These are phyloP conservation scores for Pluvianellus socialis DNA, from an alignment of 2,113 vertebrate species.

Conservation along the genomic window DNA sequence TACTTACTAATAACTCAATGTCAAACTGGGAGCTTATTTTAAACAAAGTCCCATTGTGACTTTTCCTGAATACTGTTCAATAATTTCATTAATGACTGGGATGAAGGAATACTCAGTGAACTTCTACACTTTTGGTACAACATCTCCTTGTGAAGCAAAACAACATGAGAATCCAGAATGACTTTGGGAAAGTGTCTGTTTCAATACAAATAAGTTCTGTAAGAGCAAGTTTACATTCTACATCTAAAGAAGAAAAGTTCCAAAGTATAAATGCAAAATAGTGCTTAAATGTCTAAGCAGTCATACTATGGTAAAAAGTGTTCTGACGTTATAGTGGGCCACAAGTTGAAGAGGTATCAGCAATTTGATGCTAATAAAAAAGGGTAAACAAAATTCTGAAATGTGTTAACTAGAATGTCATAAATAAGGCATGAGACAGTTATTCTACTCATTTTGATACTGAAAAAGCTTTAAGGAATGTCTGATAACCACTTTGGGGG, in stretches of 20 bases:
- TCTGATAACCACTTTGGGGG: neutral
- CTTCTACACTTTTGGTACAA: neutral
- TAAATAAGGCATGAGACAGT: neutral
- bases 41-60: neutral
- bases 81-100: neutral
- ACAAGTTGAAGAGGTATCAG: neutral
- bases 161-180: neutral
- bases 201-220: neutral
- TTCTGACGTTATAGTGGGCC: neutral
- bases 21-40: neutral
- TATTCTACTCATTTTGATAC: neutral
- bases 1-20: neutral
- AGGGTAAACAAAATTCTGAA: neutral
- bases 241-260: neutral
- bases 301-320: neutral
- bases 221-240: neutral
- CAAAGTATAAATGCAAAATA: neutral
- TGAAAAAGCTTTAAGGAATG: neutral
- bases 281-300: neutral
- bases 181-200: neutral
- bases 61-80: neutral
- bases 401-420: neutral
- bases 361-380: neutral
- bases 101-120: neutral
- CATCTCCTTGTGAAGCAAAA: neutral